Percentiles rank a stretch among this genome's conserved stretches.
Evolutionary conservation across 53 echinoderm and acorn worm genomes (phyloP).

Genomic region (Luidia sarsii): DNA sequence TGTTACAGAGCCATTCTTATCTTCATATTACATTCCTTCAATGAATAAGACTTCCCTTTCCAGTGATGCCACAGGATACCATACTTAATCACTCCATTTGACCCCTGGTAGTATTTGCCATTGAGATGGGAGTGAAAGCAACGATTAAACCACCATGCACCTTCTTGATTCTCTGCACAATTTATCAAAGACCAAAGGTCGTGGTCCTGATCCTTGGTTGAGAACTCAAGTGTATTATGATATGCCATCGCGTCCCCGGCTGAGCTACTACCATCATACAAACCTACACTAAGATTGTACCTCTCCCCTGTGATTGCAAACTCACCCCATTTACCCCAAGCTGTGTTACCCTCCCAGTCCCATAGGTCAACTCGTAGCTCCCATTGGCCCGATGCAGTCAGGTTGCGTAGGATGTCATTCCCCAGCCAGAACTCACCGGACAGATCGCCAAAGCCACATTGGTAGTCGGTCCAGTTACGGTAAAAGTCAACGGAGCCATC

Average conservation of each 20-base stretch:
- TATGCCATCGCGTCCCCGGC: background rate
- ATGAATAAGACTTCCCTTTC: no score
- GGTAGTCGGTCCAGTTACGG: slow-evolving; percentile 33
- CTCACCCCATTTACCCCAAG: background rate
- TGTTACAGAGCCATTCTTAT: no score
- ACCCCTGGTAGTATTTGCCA: no score
- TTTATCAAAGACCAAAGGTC: background rate
- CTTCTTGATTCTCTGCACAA: slow-evolving; percentile 1
- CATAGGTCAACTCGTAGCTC: background rate
- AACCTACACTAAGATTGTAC: background rate
- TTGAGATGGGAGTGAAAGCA: background rate
- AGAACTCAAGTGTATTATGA: background rate
- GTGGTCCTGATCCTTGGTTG: slow-evolving; percentile 21
- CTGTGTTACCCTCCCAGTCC: background rate
- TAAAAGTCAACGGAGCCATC: slow-evolving; percentile 24
- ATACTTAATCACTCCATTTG: no score
- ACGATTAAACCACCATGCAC: slow-evolving; percentile 26
- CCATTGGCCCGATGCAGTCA: slow-evolving; percentile 12
- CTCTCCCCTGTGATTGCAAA: slow-evolving; percentile 6
- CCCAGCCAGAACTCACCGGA: slow-evolving; percentile 32
- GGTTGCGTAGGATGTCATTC: slow-evolving; percentile 8
- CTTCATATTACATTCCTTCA: no score
- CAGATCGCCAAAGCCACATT: slow-evolving; percentile 11
- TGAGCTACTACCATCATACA: background rate
- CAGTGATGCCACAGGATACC: no score